A percentile compares a stretch with the other conserved stretches of the same genome.
phyloP scores from a whole-genome alignment of 2,888 invertebrate species.

The Leptinotarsa haldemani region DNA sequence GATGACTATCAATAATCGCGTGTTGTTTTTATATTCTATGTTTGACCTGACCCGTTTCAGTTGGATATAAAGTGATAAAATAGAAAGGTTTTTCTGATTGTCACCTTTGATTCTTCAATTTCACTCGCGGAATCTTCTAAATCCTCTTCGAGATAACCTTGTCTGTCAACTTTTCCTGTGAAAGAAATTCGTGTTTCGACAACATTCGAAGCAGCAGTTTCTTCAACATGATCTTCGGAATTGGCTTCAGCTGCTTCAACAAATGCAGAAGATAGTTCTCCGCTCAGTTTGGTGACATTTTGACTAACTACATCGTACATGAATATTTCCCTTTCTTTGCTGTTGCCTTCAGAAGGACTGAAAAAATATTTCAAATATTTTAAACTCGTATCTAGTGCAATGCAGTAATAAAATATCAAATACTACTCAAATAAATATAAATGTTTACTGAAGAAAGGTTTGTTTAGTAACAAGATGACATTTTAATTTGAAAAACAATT shows the following conservation, averaged over 20 bases:
- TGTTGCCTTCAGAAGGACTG: slow-evolving; percentile 49
- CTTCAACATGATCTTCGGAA: slow-evolving; percentile 63
- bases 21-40: too few relatives aligned
- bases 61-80: not conserved
- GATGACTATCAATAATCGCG: too few relatives aligned
- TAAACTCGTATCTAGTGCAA: too few relatives aligned
- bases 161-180: slow-evolving; percentile 40
- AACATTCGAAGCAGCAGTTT: slow-evolving; percentile 55
- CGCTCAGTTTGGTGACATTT: slow-evolving; percentile 80
- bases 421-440: too few relatives aligned
- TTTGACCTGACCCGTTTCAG: not conserved
- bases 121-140: slow-evolving; percentile 54
- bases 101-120: slow-evolving; percentile 51
- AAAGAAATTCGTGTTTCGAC: slow-evolving; percentile 58
- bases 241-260: slow-evolving; percentile 90
- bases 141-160: slow-evolving; percentile 42
- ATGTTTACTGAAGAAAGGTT: too few relatives aligned
- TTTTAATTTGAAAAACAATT: too few relatives aligned
- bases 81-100: not conserved
- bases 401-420: too few relatives aligned
- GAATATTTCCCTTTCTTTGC: slow-evolving; percentile 80
- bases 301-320: slow-evolving; percentile 86
- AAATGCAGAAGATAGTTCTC: slow-evolving; percentile 85
- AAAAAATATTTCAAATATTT: slow-evolving; percentile 22
- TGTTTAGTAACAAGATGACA: too few relatives aligned